These are phyloP conservation scores for Elanoides forficatus DNA, from an alignment of 2,113 vertebrate species.

Conservation along the genomic window DNA sequence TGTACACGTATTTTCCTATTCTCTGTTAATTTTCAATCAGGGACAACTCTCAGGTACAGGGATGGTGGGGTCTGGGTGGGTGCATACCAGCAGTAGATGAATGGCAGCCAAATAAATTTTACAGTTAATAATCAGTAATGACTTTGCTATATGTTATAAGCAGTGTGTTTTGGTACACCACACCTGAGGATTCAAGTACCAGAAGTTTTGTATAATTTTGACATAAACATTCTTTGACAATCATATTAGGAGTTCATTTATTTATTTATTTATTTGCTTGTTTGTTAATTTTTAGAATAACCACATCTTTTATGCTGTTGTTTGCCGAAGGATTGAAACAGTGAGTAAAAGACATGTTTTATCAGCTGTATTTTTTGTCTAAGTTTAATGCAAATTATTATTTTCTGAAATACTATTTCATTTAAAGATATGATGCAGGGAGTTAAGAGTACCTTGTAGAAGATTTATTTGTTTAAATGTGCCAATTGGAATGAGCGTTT, in stretches of 20 bases:
- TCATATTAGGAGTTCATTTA: neutral
- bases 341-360: slow-evolving; percentile 5
- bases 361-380: neutral
- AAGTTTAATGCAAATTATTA: neutral
- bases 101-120: neutral
- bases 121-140: neutral
- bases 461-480: neutral
- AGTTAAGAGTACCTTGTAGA: neutral
- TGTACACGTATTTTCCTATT: neutral
- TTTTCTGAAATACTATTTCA: neutral
- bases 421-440: neutral
- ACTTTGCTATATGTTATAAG: neutral
- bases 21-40: neutral
- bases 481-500: neutral
- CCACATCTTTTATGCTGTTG: slow-evolving; percentile 11
- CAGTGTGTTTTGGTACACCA: neutral
- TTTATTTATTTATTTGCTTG: neutral
- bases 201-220: neutral
- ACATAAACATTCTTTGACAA: neutral
- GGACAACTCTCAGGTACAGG: neutral
- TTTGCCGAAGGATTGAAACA: neutral
- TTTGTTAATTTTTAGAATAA: neutral
- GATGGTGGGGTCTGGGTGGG: neutral
- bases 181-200: neutral
- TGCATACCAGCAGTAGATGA: neutral